Evolutionary conservation across 2,888 invertebrate genomes (phyloP).

Genomic region (Oligia fasciuncula): DNA sequence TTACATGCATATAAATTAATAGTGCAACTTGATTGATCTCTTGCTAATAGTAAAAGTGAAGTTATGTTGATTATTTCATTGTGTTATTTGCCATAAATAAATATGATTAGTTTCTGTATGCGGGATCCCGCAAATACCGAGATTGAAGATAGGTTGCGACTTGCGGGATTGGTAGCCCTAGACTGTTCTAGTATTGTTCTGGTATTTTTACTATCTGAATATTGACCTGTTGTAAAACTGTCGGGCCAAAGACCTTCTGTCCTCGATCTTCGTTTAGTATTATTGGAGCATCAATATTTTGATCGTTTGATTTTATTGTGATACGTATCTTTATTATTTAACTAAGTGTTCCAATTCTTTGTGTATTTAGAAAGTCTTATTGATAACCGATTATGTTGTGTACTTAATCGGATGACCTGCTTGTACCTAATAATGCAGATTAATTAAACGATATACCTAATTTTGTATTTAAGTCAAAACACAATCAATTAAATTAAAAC

Average conservation of each 20-base stretch:
- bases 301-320: conserved; percentile 10
- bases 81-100: neutral
- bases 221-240: conserved; percentile 20
- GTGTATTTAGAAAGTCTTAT: neutral
- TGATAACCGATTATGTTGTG: neutral
- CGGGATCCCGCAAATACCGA: neutral
- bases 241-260: conserved; percentile 20
- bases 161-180: neutral
- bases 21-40: neutral
- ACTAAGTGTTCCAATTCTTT: neutral
- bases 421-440: neutral
- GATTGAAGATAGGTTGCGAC: neutral
- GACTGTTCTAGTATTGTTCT: conserved; percentile 2
- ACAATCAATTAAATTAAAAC: neutral
- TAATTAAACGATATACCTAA: neutral
- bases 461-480: neutral
- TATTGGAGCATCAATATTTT: conserved; percentile 24
- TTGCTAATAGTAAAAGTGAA: neutral
- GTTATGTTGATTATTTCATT: neutral
- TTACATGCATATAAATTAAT: neutral
- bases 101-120: neutral
- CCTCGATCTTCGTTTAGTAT: conserved; percentile 29
- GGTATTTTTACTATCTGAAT: conserved; percentile 20
- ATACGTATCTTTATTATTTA: conserved; percentile 18
- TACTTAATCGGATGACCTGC: conserved; percentile 19